Base-by-base conservation (phyloP, 64 coral and sea anemone genomes). In the Pocillopora verrucosa region DNA sequence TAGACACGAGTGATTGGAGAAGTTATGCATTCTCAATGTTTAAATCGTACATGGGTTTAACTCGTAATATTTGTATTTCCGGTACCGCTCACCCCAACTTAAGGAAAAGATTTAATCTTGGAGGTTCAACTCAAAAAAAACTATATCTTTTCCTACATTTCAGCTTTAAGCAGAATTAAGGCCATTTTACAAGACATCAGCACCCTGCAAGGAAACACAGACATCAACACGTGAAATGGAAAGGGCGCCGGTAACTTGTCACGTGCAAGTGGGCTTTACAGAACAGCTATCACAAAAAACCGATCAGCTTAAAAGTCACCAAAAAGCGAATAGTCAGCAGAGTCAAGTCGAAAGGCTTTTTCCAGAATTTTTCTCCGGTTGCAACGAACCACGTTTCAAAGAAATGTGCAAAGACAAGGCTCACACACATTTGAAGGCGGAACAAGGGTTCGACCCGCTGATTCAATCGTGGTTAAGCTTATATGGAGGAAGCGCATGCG, bases 381-480 rank as follows among this genome's bases (percentile, higher is more conserved):
- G 38, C 17, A 22, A 41, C 22, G 34, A 77, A 10, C 45, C 75
- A 56, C 5, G 15, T 38, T 77, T 57, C 2, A 20, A 16, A 7
- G 38, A 60, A 60, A 60, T 2, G 20, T 34, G 30, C 56, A 79
- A 30, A 24, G 10, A 56, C 75, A 77, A 41, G 38, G 6, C 75
- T 56, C 20, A 6, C 24, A 5, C 10, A 19, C 58, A 59, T 60
- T 12, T 11, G 22, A 79, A 34, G 22, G 11, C 59, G 10, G 24
- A 60, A 13, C 79, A 63, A 36, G 34, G 26, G 59, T 9, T 59
- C 9, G 30, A 81, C 10, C 59, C 79, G 9, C 59, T 81, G 9
- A 59, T 81, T 81, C 79, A 81, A 11, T 81, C 79, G 26, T 81
- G 79, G 79, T 63, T 81, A 25, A 60, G 17, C 15, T 81, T 81